Evolutionary conservation across 2,113 vertebrate species (phyloP).

Genomic region (Leptobrachium ailaonicum): DNA sequence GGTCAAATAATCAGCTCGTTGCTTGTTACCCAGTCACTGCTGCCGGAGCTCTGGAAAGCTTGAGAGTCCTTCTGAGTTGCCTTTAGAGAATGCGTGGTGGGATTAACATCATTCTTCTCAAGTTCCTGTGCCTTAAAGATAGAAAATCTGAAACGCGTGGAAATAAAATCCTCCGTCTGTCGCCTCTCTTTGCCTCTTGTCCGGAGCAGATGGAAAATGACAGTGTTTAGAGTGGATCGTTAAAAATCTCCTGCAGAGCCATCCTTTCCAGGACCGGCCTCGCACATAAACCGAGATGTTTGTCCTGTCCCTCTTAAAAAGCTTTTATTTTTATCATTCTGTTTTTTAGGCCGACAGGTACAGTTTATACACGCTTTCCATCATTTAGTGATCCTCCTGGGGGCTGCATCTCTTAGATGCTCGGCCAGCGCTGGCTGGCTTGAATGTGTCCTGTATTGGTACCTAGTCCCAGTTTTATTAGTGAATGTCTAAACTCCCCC

Average conservation of each 20-base stretch:
- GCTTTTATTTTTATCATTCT: neutral
- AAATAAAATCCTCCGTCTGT: constrained; percentile 3
- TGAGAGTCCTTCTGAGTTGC: constrained; percentile 4
- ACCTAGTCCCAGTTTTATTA: too few species aligned
- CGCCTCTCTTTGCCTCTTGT: constrained; percentile 31
- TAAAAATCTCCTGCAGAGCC: constrained; percentile 22
- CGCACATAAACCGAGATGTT: neutral
- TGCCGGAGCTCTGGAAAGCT: constrained; percentile 6
- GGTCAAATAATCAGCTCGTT: too few species aligned
- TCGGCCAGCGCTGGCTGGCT: too few species aligned
- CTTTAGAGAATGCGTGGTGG: constrained; percentile 21
- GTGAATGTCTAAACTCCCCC: too few species aligned
- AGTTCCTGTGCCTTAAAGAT: constrained; percentile 8
- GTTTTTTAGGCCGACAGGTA: neutral
- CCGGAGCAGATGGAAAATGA: constrained; percentile 41
- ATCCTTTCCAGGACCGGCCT: neutral
- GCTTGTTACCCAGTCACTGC: neutral
- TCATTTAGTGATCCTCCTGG: too few species aligned
- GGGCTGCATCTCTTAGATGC: too few species aligned
- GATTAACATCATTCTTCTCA: constrained; percentile 31
- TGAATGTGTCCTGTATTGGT: too few species aligned
- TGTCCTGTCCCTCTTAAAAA: neutral
- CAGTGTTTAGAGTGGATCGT: constrained; percentile 30
- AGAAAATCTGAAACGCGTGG: constrained; percentile 28
- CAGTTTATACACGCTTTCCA: neutral